Conservation (phyloP, 1,140 invertebrate species). For the Tetramorium simillimum region DNA sequence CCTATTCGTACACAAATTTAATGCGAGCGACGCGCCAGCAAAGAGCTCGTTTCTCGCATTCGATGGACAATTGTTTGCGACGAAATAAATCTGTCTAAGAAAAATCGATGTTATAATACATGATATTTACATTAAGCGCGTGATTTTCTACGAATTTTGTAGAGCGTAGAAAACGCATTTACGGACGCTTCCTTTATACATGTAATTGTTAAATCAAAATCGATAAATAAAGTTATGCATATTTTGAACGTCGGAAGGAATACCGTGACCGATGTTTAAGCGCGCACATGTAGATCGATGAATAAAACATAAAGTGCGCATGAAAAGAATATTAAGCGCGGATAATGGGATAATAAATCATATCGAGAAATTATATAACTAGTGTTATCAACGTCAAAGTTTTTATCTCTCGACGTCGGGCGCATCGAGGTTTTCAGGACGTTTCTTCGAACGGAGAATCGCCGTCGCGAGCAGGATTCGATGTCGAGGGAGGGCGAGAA, state of each 20-base stretch:
- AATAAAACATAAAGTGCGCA: conserved; percentile 33
- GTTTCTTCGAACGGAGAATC: background rate
- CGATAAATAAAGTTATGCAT: conserved; percentile 34
- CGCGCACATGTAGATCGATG: background rate
- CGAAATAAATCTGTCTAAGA: background rate
- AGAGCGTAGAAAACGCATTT: background rate
- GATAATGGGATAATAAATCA: conserved; percentile 45
- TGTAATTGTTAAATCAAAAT: conserved; percentile 41
- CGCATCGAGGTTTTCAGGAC: background rate
- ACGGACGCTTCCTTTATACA: background rate
- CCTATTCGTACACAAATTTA: background rate
- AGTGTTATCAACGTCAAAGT: conserved; percentile 31
- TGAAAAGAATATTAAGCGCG: conserved; percentile 41
- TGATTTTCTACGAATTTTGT: conserved; percentile 4
- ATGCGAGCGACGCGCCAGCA: background rate
- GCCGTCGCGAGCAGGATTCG: conserved; percentile 2
- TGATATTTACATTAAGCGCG: background rate
- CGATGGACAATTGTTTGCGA: background rate
- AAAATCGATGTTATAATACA: background rate
- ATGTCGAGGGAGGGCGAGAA: background rate
- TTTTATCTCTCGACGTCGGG: background rate
- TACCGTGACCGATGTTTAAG: background rate
- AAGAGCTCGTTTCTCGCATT: background rate
- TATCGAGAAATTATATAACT: conserved; percentile 37
- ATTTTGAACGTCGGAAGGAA: background rate